Percentiles rank a stretch among this genome's conserved stretches.
Evolutionary conservation across 2,888 invertebrate genomes (phyloP).

Genomic region (Cabera pusaria): DNA sequence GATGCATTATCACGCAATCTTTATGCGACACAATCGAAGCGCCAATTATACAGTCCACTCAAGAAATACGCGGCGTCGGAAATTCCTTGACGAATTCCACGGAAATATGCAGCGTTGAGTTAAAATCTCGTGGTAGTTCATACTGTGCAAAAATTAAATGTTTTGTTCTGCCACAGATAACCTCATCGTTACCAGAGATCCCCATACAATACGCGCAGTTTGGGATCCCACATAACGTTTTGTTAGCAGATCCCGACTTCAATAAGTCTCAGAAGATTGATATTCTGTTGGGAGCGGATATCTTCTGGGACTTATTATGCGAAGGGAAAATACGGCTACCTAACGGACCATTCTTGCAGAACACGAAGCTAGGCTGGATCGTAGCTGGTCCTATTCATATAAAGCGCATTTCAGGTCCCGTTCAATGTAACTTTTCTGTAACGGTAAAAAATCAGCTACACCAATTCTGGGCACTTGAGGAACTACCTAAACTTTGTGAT

Average conservation of each 20-base stretch:
- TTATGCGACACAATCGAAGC: conserved; percentile 25
- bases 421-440: conserved; percentile 24
- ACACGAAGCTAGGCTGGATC: conserved; percentile 32
- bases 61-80: conserved; percentile 26
- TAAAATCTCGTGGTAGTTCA: not conserved
- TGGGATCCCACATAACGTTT: conserved; percentile 1
- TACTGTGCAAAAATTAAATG: too few species aligned
- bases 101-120: not conserved
- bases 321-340: conserved; percentile 20
- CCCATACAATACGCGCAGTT: conserved; percentile 10
- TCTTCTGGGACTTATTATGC: conserved; percentile 26
- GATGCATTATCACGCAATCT: conserved; percentile 28
- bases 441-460: conserved; percentile 21
- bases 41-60: conserved; percentile 32
- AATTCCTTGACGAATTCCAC: conserved; percentile 21
- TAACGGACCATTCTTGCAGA: conserved; percentile 28
- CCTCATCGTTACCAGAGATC: conserved; percentile 13
- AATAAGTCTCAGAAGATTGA: too few species aligned
- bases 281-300: conserved; percentile 28
- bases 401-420: not conserved
- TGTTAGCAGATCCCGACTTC: too few species aligned
- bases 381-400: conserved; percentile 25
- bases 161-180: too few species aligned
- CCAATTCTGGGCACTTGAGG: conserved; percentile 31
- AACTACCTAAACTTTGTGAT: conserved; percentile 1